Conservation (phyloP, 2,797 vertebrate species). For the Rhincodon typus region DNA sequence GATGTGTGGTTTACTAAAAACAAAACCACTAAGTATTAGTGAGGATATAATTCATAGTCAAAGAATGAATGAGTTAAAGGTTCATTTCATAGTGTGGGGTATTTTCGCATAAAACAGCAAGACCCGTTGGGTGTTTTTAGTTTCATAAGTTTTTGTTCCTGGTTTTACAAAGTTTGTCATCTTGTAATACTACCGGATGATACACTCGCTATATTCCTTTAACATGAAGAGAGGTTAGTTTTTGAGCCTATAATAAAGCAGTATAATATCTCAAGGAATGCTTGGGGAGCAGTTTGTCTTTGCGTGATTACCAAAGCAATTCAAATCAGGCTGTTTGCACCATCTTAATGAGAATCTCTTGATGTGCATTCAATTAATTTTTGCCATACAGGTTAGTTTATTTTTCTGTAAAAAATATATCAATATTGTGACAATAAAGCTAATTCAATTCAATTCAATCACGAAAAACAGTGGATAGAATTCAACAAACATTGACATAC, state of each 20-base stretch:
- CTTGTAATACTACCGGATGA: neutral
- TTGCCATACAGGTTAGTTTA: no score
- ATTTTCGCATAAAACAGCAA: neutral
- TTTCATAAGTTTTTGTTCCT: neutral
- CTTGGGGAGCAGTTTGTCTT: neutral
- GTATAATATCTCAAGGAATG: neutral
- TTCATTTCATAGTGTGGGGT: neutral
- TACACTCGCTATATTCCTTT: neutral
- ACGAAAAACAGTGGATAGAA: no score
- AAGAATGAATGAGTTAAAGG: neutral
- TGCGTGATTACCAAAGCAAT: neutral
- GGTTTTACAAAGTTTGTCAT: neutral
- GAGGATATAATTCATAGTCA: neutral
- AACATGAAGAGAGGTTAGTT: neutral
- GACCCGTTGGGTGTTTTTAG: neutral
- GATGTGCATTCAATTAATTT: neutral
- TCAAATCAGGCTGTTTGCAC: neutral
- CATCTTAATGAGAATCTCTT: neutral
- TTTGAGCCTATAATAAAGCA: neutral
- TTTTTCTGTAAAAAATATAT: no score
- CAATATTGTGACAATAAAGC: no score
- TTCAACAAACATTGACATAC: no score
- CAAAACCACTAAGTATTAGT: conserved; percentile 5
- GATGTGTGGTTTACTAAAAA: neutral
- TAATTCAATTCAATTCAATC: no score